Conservation (phyloP, 2,888 invertebrate genomes). For the Clanis bilineata region DNA sequence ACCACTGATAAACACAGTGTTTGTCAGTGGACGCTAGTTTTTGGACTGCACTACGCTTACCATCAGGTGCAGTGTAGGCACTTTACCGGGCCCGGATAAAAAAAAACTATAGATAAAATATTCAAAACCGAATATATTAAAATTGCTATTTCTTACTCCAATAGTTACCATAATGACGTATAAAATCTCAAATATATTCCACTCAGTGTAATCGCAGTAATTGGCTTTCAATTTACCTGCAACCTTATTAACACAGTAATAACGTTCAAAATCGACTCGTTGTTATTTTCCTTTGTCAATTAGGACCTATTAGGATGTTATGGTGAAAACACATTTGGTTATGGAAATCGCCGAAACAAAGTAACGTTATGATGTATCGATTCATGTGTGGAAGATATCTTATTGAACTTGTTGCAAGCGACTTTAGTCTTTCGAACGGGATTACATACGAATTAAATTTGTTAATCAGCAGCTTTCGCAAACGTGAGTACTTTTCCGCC, state of each 20-base stretch:
- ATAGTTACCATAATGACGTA: neutral
- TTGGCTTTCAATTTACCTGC: neutral
- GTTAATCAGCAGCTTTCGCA: too few species aligned
- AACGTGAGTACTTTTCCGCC: too few species aligned
- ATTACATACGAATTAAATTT: too few species aligned
- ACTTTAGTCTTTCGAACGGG: neutral
- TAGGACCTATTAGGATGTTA: conserved; percentile 18
- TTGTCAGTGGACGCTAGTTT: too few species aligned
- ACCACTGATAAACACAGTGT: too few species aligned
- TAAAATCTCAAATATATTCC: conserved; percentile 11
- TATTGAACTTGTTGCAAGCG: neutral
- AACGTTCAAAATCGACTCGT: neutral
- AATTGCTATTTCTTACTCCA: neutral
- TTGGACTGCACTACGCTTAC: too few species aligned
- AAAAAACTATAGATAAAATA: too few species aligned
- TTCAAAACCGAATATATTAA: too few species aligned
- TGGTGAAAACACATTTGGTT: conserved; percentile 16
- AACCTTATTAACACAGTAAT: neutral
- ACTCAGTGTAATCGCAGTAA: conserved; percentile 14
- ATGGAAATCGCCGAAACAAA: conserved; percentile 18
- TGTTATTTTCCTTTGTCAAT: conserved; percentile 1
- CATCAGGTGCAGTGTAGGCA: too few species aligned
- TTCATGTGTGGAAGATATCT: neutral
- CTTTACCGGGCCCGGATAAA: too few species aligned
- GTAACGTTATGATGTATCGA: conserved; percentile 1